Percentiles rank a stretch among this genome's conserved stretches.
These are phyloP conservation scores for Dexiosoma caninum DNA, from an alignment of 2,888 invertebrate genomes.

Conservation along the genomic window DNA sequence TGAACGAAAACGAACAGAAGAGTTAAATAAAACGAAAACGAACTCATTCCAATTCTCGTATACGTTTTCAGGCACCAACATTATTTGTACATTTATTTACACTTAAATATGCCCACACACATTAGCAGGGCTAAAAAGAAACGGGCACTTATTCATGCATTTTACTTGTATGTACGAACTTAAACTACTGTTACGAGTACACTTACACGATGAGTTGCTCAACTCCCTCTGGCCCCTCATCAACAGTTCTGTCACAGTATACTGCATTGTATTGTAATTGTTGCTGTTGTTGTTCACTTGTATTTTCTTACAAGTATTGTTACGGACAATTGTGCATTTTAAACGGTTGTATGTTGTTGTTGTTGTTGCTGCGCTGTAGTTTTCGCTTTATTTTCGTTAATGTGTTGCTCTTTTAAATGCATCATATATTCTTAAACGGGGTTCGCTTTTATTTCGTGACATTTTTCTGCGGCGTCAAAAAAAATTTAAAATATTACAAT, in stretches of 20 bases:
- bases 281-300: neutral
- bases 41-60: neutral
- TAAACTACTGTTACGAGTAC: neutral
- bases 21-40: neutral
- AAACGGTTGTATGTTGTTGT: slow-evolving; percentile 9
- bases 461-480: slow-evolving; percentile 8
- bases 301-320: neutral
- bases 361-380: neutral
- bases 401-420: neutral
- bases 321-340: neutral
- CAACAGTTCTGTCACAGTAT: no score
- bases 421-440: neutral
- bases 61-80: neutral
- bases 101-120: neutral
- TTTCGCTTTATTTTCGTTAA: neutral
- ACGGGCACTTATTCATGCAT: neutral
- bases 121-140: neutral
- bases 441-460: neutral
- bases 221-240: no score
- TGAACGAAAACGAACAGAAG: neutral
- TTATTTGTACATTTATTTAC: slow-evolving; percentile 29
- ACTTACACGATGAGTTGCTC: neutral
- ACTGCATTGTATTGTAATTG: neutral
- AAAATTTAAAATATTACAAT: neutral
- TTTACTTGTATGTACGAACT: neutral